Evolutionary conservation across 1,140 invertebrate genomes (phyloP), one percentile per base, ranked within the genome.

Genomic region (Scylla paramamosain): DNA sequence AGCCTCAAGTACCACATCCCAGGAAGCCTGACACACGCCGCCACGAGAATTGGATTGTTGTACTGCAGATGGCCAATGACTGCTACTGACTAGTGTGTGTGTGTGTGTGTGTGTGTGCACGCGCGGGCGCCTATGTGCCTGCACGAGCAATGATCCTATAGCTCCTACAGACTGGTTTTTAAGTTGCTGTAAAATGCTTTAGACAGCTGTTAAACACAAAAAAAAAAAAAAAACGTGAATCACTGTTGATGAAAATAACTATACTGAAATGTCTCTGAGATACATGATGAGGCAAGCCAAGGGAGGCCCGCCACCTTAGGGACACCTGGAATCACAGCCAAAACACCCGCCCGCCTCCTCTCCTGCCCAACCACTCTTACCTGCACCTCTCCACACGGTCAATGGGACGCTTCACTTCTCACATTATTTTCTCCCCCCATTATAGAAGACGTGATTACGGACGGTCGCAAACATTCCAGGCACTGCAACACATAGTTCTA

Each of bases 81-180:
- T 59, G 12, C 46, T n/a, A n/a, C n/a, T n/a, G n/a, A n/a, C n/a
- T n/a, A 83, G 48, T 93, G 46, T 93, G 46, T 91, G 77, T 91
- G 77, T 91, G 77, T 91, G 77, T 77, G 31, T 67, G 31, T 90
- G 48, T 90, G 48, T 90, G 48, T 90, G 48, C 46, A 28, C 8
- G 48, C 8, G 48, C 20, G 48, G 20, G 28, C 39, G 48, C 39
- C 2, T 48, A 28, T 90, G 48, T 39, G 46, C 39, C n/a, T 48
- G 16, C 39, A 46, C 14, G 16, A 29, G 48, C 32, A 32, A 45
- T 25, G 20, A 28, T 14, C 84, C 16, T 28, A 29, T 29, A 87
- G 1, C 12, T 59, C 16, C 52, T 59, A 59, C 16, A 59, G 52
- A 59, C 2, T 59, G 52, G 2, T 59, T 59, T 59, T 20, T 59